Conservation (phyloP, 2,797 vertebrate species). For the Sphenopsis melanotis region DNA sequence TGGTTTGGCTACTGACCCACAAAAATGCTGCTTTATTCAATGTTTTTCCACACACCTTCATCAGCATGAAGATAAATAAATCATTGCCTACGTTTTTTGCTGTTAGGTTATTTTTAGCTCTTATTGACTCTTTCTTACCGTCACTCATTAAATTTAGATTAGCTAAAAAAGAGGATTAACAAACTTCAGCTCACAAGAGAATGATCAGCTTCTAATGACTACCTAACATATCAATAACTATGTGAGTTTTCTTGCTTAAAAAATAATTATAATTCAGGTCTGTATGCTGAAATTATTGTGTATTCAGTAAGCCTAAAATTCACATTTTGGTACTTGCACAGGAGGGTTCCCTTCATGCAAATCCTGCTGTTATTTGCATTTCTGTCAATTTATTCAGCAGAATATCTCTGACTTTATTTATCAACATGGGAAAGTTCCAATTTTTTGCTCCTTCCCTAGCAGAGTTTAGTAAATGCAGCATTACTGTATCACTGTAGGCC, state of each 20-base stretch:
- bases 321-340: not conserved
- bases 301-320: not conserved
- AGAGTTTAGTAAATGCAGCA: not conserved
- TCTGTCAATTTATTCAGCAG: not conserved
- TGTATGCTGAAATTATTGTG: not conserved
- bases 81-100: not conserved
- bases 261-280: not conserved
- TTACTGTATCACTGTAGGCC: not conserved
- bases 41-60: not conserved
- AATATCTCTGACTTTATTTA: not conserved
- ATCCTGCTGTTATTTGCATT: not conserved
- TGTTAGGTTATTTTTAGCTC: not conserved
- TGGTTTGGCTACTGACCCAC: not conserved
- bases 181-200: not conserved
- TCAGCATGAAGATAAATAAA: not conserved
- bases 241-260: not conserved
- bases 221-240: accelerated
- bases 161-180: not conserved
- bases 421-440: not conserved
- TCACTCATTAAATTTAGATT: not conserved
- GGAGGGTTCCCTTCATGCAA: not conserved
- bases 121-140: not conserved
- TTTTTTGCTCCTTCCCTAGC: not conserved
- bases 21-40: not conserved
- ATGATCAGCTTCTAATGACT: not conserved